Percentiles rank a stretch among this genome's conserved stretches.
Conservation (phyloP, 2,888 invertebrate genomes). For the Morinoia aosen region DNA sequence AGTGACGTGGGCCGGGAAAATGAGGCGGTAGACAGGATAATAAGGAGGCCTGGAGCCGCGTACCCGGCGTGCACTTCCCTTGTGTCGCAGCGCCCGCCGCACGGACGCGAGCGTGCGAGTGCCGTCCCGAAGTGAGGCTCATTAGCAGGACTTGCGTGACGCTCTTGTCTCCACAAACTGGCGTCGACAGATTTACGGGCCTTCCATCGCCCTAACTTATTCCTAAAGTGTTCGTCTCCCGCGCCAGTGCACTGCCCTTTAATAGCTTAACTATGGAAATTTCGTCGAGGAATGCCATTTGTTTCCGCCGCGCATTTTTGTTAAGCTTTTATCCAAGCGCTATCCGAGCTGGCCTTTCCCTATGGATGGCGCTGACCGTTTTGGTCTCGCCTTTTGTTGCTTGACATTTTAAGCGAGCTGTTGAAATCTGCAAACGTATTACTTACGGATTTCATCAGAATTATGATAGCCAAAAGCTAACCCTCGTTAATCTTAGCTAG, state of each 20-base stretch:
- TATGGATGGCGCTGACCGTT: neutral
- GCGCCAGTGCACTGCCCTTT: conserved; percentile 21
- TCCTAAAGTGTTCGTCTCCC: conserved; percentile 44
- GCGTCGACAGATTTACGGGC: conserved; percentile 51
- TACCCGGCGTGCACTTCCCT: neutral
- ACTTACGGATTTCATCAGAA: neutral
- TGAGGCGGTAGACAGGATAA: neutral
- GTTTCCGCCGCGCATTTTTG: conserved; percentile 9
- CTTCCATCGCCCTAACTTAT: conserved; percentile 44
- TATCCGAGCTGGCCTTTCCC: neutral
- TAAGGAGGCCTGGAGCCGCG: neutral
- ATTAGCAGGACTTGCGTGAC: conserved; percentile 40
- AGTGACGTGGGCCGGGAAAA: neutral
- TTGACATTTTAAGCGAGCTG: neutral
- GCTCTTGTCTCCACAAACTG: conserved; percentile 32
- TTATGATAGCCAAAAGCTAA: neutral
- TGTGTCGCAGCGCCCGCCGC: neutral
- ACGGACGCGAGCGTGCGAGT: neutral
- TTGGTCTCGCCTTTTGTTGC: neutral
- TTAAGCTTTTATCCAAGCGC: conserved; percentile 16
- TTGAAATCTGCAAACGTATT: neutral
- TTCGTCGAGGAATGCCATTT: conserved; percentile 18
- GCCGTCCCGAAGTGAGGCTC: neutral
- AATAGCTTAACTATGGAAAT: conserved; percentile 48
- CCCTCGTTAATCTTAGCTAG: neutral